Conservation (phyloP, 2,888 invertebrate genomes). For the Podotricha telesiphe region DNA sequence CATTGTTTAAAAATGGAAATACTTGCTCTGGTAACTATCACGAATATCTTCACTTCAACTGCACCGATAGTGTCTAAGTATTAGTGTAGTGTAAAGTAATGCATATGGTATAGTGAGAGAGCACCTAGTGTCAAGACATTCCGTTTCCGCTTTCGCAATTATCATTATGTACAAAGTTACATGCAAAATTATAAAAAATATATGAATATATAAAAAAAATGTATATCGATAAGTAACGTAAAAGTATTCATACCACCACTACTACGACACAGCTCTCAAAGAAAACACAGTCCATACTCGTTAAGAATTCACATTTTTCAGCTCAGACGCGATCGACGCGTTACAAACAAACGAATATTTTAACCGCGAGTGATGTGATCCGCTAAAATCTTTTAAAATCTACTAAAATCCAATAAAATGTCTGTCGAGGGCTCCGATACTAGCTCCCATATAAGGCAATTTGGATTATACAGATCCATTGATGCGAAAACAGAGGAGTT, state of each 20-base stretch:
- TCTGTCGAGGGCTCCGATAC: constrained; percentile 66
- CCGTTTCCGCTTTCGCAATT: no score
- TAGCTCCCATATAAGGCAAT: constrained; percentile 65
- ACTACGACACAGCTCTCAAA: constrained; percentile 60
- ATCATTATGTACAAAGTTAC: no score
- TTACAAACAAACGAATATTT: constrained; percentile 45
- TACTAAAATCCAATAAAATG: constrained; percentile 53
- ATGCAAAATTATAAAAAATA: not conserved
- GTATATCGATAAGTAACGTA: constrained; percentile 49
- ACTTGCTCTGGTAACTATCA: no score
- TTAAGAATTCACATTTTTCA: constrained; percentile 65
- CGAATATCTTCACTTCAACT: no score
- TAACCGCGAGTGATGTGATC: constrained; percentile 60
- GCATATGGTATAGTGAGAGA: no score
- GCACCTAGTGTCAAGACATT: no score
- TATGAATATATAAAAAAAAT: not conserved
- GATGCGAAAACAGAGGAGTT: constrained; percentile 76
- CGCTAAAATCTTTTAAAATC: not conserved
- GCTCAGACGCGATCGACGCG: constrained; percentile 59
- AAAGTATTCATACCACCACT: constrained; percentile 51
- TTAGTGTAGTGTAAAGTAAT: no score
- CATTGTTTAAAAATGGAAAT: no score
- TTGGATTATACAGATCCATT: constrained; percentile 73
- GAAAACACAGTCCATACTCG: constrained; percentile 58
- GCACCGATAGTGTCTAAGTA: no score